phyloP scores from a whole-genome alignment of 2,888 invertebrate genomes.

The Drosophila ustulata region DNA sequence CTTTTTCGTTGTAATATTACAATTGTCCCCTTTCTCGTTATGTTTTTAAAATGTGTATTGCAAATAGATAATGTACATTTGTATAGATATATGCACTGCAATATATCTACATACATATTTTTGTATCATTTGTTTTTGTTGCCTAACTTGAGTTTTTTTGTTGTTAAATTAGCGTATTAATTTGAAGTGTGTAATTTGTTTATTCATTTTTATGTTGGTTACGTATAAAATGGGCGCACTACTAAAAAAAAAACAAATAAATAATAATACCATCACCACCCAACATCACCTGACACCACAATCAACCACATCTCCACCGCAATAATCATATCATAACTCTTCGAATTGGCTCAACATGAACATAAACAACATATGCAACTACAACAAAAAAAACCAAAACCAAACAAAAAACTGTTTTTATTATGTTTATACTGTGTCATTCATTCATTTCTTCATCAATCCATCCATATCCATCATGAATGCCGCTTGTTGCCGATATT shows the following conservation, averaged over 20 bases:
- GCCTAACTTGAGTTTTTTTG: slow-evolving; percentile 22
- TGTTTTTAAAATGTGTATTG: slow-evolving; percentile 31
- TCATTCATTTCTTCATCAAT: slow-evolving; percentile 67
- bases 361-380: slow-evolving; percentile 15
- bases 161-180: slow-evolving; percentile 31
- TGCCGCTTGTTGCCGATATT: slow-evolving; percentile 60
- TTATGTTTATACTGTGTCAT: slow-evolving; percentile 71
- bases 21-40: slow-evolving; percentile 24
- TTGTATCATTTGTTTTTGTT: slow-evolving; percentile 20
- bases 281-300: slow-evolving; percentile 51
- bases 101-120: slow-evolving; percentile 23
- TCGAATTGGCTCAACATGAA: slow-evolving; percentile 35
- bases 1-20: slow-evolving; percentile 26
- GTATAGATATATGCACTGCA: slow-evolving; percentile 27
- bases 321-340: slow-evolving; percentile 40
- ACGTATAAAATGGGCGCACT: slow-evolving; percentile 76
- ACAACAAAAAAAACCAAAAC: slow-evolving; percentile 26
- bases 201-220: slow-evolving; percentile 77
- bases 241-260: slow-evolving; percentile 54
- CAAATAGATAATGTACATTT: slow-evolving; percentile 43
- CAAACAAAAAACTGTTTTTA: slow-evolving; percentile 45
- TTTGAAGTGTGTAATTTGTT: slow-evolving; percentile 64
- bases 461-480: slow-evolving; percentile 54
- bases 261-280: slow-evolving; percentile 50
- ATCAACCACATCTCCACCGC: slow-evolving; percentile 23